Base-by-base conservation (phyloP, 2,888 invertebrate genomes). In the Elmis aenea region DNA sequence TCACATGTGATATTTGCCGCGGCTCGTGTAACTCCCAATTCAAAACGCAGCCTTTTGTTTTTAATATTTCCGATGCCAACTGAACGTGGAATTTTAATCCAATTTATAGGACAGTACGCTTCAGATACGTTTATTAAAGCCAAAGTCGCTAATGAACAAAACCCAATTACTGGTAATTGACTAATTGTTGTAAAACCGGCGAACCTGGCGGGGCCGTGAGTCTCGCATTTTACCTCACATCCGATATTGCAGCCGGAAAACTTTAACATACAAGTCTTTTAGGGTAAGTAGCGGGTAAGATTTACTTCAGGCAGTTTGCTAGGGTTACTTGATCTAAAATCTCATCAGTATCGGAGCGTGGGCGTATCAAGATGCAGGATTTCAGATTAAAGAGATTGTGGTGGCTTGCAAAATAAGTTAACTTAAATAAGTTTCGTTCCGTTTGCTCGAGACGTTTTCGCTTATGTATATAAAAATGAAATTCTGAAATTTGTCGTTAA, bases 121-220 rank as follows among this genome's bases (percentile, higher is more conserved):
- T 13, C 6, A 32, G 21, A 32, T 21, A 32, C 24, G 24, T 32
- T 32, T 32, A 32, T 32, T 24, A 32, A 24, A 14, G 32, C 32
- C 15, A 24, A 24, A 25, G 26, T 26, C 28, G 24, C 22, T 35
- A 35, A 29, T 23, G 27, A 28, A 28, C 21, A 15, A 16, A 35
- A 35, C 24, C 24, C 23, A 35, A 35, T 28, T 35, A 35, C 28
- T 28, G 16, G 28, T 35, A 28, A 35, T 24, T 27, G 24, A 35
- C 28, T 28, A 35, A 35, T 35, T 28, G 35, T 20, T 33, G 33
- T 33, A 33, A 33, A 33, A 18, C 21, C 33, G n/a, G n/a, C n/a
- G n/a, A n/a, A n/a, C n/a, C n/a, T n/a, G n/a, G n/a, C 26, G 20
- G 33, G 11, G 26, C 13, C 5, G 33, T 25, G 31, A 22, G 23